phyloP scores from a whole-genome alignment of 1,140 invertebrate genomes.

The Mactra quadrangularis region DNA sequence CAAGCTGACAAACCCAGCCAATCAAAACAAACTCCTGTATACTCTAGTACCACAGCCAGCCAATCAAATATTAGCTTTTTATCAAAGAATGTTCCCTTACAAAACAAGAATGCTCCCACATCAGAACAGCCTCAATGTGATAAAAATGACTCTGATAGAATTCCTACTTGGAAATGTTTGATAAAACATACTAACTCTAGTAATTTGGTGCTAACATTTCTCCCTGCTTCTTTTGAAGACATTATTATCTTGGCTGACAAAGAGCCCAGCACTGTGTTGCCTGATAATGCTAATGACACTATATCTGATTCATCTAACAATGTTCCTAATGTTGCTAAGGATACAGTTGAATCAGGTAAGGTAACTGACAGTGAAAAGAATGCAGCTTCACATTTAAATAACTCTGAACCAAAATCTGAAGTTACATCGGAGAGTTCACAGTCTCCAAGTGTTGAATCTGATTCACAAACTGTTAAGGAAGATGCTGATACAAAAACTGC shows the following conservation, averaged over 20 bases:
- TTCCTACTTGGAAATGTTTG: constrained; percentile 88
- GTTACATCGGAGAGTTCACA: background rate
- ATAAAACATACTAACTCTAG: constrained; percentile 87
- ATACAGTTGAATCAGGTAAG: background rate
- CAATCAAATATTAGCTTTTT: constrained; percentile 4
- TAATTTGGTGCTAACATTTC: constrained; percentile 88
- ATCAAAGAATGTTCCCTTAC: background rate
- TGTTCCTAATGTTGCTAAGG: background rate
- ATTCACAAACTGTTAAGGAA: background rate
- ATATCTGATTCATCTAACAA: background rate
- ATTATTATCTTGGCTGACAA: constrained; percentile 74
- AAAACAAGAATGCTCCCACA: background rate
- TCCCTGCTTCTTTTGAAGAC: constrained; percentile 87
- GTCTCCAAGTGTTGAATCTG: background rate
- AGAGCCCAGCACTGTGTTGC: background rate
- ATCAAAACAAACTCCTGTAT: constrained; percentile 1
- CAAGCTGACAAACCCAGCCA: constrained; percentile 24
- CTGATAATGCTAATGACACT: background rate
- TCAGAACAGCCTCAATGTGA: background rate
- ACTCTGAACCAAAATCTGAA: background rate
- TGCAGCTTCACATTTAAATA: no score
- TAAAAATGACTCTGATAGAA: background rate
- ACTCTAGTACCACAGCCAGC: background rate
- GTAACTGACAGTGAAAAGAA: background rate
- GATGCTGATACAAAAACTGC: background rate